phyloP scores from a whole-genome alignment of 2,113 vertebrate genomes.

The Malurus melanocephalus region DNA sequence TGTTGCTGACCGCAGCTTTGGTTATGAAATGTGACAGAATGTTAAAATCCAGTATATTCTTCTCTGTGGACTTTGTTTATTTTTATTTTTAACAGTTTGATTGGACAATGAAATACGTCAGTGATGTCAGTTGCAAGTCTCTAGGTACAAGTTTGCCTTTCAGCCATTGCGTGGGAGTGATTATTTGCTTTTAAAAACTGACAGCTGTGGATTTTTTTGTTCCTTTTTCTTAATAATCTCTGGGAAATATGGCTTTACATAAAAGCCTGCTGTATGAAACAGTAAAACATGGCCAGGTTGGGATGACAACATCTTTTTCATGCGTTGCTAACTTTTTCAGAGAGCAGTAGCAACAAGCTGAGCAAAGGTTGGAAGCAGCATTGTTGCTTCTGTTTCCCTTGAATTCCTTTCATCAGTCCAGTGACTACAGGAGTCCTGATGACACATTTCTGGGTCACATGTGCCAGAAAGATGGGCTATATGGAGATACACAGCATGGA shows the following conservation, averaged over 20 bases:
- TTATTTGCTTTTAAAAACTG: constrained; percentile 20
- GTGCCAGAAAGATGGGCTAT: constrained; percentile 14
- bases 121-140: background rate
- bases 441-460: constrained; percentile 43
- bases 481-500: constrained; percentile 31
- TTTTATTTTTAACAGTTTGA: constrained; percentile 28
- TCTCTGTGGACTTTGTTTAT: background rate
- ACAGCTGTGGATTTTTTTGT: background rate
- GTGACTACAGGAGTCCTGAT: background rate
- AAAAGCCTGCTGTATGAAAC: background rate
- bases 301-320: background rate
- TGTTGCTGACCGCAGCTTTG: background rate
- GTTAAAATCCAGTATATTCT: constrained; percentile 22
- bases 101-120: background rate
- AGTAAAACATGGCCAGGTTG: background rate
- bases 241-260: background rate
- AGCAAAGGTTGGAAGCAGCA: background rate
- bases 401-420: background rate
- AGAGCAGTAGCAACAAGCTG: background rate
- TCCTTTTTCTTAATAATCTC: background rate
- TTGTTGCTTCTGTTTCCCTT: background rate
- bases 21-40: constrained; percentile 47
- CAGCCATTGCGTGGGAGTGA: background rate
- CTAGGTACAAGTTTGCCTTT: constrained; percentile 32
- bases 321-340: background rate